Evolutionary conservation across 2,113 vertebrate genomes (phyloP).

Genomic region (Chaetodon auriga): DNA sequence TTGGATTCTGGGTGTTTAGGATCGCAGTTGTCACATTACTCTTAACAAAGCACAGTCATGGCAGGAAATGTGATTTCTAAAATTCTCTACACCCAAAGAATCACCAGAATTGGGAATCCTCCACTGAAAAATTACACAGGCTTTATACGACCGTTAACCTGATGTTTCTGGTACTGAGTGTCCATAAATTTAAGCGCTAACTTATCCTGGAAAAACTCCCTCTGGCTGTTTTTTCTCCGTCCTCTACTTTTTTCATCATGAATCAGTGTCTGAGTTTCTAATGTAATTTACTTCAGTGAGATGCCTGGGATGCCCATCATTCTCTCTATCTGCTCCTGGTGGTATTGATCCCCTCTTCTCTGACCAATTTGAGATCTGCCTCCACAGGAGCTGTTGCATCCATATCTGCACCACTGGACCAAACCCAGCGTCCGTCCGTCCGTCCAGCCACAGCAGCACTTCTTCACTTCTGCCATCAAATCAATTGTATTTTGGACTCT

Average conservation of each 20-base stretch:
- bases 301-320: slow-evolving; percentile 74
- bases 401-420: slow-evolving; percentile 73
- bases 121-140: background rate
- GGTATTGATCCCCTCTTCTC: slow-evolving; percentile 71
- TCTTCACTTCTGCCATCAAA: slow-evolving; percentile 34
- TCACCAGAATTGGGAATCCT: background rate
- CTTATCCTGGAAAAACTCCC: slow-evolving; percentile 50
- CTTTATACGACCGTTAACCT: slow-evolving; percentile 11
- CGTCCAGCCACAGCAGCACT: slow-evolving; percentile 51
- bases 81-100: background rate
- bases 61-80: background rate
- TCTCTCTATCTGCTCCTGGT: slow-evolving; percentile 72
- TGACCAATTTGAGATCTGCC: slow-evolving; percentile 74
- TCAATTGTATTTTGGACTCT: slow-evolving; percentile 34
- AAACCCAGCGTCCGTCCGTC: slow-evolving; percentile 35
- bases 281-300: slow-evolving; percentile 76
- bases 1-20: no score
- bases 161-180: slow-evolving; percentile 15
- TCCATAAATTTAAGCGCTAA: slow-evolving; percentile 39
- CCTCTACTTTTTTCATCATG: slow-evolving; percentile 57
- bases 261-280: slow-evolving; percentile 73
- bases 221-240: slow-evolving; percentile 47
- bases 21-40: no score
- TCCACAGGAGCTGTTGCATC: slow-evolving; percentile 69
- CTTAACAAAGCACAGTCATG: background rate